Base-by-base conservation (phyloP, 2,113 vertebrate species). In the Menidia beryllina region DNA sequence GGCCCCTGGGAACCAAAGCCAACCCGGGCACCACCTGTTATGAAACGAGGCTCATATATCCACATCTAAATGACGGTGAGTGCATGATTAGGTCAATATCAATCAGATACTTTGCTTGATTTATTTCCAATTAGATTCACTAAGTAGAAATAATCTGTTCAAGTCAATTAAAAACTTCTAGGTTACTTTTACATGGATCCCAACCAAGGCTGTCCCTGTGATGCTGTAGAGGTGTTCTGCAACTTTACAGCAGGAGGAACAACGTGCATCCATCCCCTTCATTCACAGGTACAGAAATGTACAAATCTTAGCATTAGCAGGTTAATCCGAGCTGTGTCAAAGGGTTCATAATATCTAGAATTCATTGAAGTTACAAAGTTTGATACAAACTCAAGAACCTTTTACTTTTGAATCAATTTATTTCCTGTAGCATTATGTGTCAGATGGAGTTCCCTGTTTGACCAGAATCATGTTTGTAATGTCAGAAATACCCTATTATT, bases 101-200 rank as follows among this genome's bases (percentile, higher is more conserved):
- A 5, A 4, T 14, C 2, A 50, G 52, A 50, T 60, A 7, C 0
- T 45, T 26, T 13, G 34, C 2, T 61, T 0, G 3, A 25, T 63
- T 39, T 41, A 4, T 15, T 5, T 7, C 5, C 25, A 38, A 19
- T 17, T 0, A 47, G 14, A 36, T 13, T 39, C 7, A 26, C 1
- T 14, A 24, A 8, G 14, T 13, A 15, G 41, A 13, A 52, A 23
- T 4, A 34, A 0, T 60, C 30, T 60, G 8, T 21, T 56, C 1
- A 25, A 20, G 19, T 43, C 11, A 1, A 34, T 34, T 52, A 57
- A 66, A 2, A 30, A 12, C 88, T 76, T 81, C 81, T n/a, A 94
- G 94, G 91, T 48, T 86, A 89, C 58, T 94, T 89, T 84, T 93
- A 91, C 59, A 75, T 94, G 84, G 94, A 94, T 50, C 93, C 94